These are phyloP conservation scores for Sinocyclocheilus maitianheensis DNA, from an alignment of 2,113 vertebrate species.

Conservation along the genomic window DNA sequence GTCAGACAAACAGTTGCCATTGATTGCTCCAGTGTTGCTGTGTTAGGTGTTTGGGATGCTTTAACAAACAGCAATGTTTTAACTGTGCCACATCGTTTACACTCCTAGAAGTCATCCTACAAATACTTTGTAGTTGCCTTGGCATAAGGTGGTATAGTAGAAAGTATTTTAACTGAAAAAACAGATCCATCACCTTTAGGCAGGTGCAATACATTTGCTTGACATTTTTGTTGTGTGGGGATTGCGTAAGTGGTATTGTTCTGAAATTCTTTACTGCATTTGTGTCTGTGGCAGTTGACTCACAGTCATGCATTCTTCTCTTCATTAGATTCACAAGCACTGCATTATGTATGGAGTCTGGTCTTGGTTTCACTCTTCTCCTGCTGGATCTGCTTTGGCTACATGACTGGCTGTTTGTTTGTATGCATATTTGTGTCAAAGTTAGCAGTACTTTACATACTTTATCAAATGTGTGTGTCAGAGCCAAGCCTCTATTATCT, in stretches of 20 bases:
- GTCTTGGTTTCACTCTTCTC: not conserved
- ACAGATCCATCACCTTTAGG: not conserved
- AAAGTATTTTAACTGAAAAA: not conserved
- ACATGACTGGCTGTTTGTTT: not conserved
- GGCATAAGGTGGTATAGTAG: not conserved
- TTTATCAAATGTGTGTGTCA: conserved; percentile 4
- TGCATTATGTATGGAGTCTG: conserved; percentile 30
- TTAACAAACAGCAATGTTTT: not conserved
- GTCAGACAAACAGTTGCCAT: not conserved
- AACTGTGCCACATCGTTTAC: not conserved
- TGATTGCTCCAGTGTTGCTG: not conserved
- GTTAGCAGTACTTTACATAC: conserved; percentile 23
- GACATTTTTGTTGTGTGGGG: not conserved
- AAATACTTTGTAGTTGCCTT: not conserved
- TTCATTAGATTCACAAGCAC: conserved; percentile 36
- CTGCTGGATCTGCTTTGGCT: not conserved
- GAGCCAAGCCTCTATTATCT: conserved; percentile 22
- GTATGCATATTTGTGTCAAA: conserved; percentile 9
- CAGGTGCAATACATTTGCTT: not conserved
- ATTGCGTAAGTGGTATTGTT: not conserved
- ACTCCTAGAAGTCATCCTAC: not conserved
- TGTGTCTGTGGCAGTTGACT: conserved; percentile 23
- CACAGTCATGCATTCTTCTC: conserved; percentile 22
- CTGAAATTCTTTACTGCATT: not conserved
- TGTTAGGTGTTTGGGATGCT: not conserved